A percentile compares a stretch with the other conserved stretches of the same genome.
Evolutionary conservation across 2,113 vertebrate species (phyloP).

Genomic region (Siniperca knerii): DNA sequence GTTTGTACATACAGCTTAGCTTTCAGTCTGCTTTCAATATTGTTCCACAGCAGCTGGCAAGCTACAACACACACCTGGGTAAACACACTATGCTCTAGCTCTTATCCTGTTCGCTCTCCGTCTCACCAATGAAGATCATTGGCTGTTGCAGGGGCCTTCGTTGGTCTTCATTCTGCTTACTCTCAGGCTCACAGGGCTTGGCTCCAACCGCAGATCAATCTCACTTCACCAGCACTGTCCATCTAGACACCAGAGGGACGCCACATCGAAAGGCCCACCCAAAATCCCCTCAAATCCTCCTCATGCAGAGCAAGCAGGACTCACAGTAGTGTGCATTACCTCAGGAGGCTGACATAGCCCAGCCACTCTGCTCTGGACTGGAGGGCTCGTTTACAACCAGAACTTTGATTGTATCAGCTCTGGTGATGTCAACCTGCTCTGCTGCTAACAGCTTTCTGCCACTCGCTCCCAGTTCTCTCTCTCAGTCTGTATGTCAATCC

Average conservation of each 20-base stretch:
- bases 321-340: conserved; percentile 70
- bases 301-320: conserved; percentile 68
- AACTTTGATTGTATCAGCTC: conserved; percentile 68
- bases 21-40: conserved; percentile 77
- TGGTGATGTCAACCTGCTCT: conserved; percentile 69
- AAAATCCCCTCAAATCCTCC: conserved; percentile 73
- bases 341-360: conserved; percentile 73
- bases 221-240: conserved; percentile 70
- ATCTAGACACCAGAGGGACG: conserved; percentile 60
- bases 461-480: conserved; percentile 50
- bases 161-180: conserved; percentile 72
- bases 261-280: conserved; percentile 59
- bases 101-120: conserved; percentile 58
- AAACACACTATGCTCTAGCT: conserved; percentile 76
- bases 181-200: conserved; percentile 64
- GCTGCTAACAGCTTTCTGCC: conserved; percentile 62
- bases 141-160: conserved; percentile 52
- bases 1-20: conserved; percentile 76
- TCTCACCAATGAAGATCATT: conserved; percentile 63
- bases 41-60: conserved; percentile 80
- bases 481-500: conserved; percentile 32
- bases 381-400: conserved; percentile 52
- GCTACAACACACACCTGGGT: conserved; percentile 83
- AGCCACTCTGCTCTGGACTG: conserved; percentile 55
- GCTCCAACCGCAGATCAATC: conserved; percentile 68